Evolutionary conservation across 2,797 vertebrate genomes (phyloP), one percentile per base, ranked within the genome.

Genomic region (Etheostoma perlongum): DNA sequence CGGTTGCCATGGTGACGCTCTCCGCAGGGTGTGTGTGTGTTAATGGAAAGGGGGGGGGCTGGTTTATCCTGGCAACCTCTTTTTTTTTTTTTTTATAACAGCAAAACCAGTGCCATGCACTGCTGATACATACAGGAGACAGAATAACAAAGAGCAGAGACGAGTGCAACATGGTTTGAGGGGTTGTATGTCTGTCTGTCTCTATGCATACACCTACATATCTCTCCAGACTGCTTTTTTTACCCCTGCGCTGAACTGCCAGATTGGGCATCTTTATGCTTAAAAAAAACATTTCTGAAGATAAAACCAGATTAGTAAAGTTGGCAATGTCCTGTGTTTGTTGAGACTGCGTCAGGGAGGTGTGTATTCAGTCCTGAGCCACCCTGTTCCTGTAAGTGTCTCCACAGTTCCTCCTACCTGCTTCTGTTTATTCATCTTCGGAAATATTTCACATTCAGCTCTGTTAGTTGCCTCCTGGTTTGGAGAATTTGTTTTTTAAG

Each of bases 1-100:
- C 4, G 25, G 91, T 94, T 90, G 78, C 78, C 85, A 81, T 88
- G 87, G 89, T 47, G 60, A 91, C 52, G 2, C 71, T 57, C 76
- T 71, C 52, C 21, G 13, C 42, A 60, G 87, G 60, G n/a, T n/a
- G 6, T 60, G 27, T 40, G 51, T 16, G 60, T 60, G 33, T 52
- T 36, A 3, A 36, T 10, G 36, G 36, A 11, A 25, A 30, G 30
- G 30, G 30, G 11, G 54, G 7, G 51, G 11, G n/a, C 14, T 27
- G 36, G 55, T 58, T 74, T 59, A 54, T 71, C 69, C 60, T 57
- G 53, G 53, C 66, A 51, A 21, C 55, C 58, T 66, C 62, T 54
- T 40, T 59, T 53, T 54, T 40, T 59, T 53, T 54, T 40, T 59
- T 53, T 40, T 53, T 57, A 36, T 3, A 62, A 67, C 58, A 44